Percentiles rank a stretch among this genome's conserved stretches.
These are phyloP conservation scores for cat (Felis catus) DNA, from an alignment of 2,113 vertebrate species.

Conservation along the genomic window DNA sequence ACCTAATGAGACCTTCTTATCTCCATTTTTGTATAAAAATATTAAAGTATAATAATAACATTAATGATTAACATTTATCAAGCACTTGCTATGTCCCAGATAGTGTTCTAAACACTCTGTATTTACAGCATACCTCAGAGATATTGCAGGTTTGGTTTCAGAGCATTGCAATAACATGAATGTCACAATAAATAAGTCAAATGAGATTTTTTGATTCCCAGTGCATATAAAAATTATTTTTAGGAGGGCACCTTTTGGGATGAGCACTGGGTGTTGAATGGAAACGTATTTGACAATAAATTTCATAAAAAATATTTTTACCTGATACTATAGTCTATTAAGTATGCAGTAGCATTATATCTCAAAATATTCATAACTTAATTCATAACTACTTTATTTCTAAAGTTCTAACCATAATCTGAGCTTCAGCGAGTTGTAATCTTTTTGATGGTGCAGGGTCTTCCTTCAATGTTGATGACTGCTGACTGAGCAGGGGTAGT, in stretches of 20 bases:
- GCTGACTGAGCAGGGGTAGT: neutral
- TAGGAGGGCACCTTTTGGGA: no score
- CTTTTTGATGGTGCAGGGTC: neutral
- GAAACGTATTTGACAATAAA: no score
- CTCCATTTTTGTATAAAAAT: neutral
- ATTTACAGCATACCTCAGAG: neutral
- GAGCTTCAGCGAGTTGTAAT: neutral
- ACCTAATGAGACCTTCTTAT: neutral
- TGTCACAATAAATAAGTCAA: neutral
- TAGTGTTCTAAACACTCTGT: neutral
- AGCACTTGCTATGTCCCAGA: neutral
- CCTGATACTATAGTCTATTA: neutral
- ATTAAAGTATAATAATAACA: neutral
- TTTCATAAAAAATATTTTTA: neutral
- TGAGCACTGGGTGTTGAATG: no score
- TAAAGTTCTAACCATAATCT: neutral
- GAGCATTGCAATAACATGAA: neutral
- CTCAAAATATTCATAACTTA: neutral
- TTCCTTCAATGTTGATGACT: neutral
- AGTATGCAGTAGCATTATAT: neutral
- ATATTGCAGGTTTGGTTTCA: neutral
- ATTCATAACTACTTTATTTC: neutral
- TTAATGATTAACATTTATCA: neutral
- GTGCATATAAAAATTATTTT: neutral
- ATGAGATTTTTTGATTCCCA: neutral